These are phyloP conservation scores for Ursus arctos DNA, from an alignment of 2,113 vertebrate species.

Conservation along the genomic window DNA sequence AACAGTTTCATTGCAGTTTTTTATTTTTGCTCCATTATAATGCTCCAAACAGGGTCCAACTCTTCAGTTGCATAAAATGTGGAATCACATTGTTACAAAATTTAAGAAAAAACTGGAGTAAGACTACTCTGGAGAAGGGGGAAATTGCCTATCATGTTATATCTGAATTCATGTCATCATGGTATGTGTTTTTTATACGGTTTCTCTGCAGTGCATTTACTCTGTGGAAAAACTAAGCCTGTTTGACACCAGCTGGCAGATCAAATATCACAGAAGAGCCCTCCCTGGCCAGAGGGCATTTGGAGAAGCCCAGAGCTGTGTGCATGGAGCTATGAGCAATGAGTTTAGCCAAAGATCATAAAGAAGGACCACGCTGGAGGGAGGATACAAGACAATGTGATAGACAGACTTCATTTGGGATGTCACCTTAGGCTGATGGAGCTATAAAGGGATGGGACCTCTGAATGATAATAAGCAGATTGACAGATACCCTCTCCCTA, in stretches of 20 bases:
- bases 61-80: not conserved
- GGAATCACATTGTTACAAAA: not conserved
- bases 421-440: not conserved
- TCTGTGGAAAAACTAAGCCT: not conserved
- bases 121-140: not conserved
- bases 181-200: not conserved
- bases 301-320: conserved; percentile 14
- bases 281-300: not conserved
- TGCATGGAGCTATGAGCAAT: not conserved
- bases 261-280: not conserved
- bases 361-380: not conserved
- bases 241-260: not conserved
- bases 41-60: not conserved
- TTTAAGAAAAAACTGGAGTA: not conserved
- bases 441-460: not conserved
- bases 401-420: not conserved
- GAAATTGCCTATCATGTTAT: not conserved
- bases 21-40: not conserved
- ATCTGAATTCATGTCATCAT: not conserved
- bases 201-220: conserved; percentile 35
- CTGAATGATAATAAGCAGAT: not conserved
- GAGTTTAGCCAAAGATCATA: conserved; percentile 8
- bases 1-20: conserved; percentile 4
- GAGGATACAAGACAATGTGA: not conserved
- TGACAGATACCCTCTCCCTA: not conserved